A percentile compares a stretch with the other conserved stretches of the same genome.
phyloP scores from a whole-genome alignment of 2,797 vertebrate genomes.

The Arvicola amphibius region DNA sequence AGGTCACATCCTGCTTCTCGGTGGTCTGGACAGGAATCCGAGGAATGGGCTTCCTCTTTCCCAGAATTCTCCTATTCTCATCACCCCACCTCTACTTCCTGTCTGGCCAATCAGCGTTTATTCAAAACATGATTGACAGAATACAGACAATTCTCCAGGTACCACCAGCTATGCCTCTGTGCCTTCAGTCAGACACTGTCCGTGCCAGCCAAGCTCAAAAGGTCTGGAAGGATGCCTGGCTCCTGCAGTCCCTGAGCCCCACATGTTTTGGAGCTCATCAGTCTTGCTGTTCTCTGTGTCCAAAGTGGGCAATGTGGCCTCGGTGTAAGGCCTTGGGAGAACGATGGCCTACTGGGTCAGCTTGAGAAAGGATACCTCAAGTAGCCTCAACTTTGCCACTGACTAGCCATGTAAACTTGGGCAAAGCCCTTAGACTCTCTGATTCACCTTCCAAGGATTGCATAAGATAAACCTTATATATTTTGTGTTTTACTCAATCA shows the following conservation, averaged over 20 bases:
- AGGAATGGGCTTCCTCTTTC: no score
- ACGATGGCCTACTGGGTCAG: background rate
- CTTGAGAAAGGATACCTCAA: background rate
- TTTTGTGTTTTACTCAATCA: background rate
- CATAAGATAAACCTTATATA: rapidly evolving
- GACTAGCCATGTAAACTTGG: background rate
- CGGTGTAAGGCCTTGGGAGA: background rate
- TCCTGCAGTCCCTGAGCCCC: background rate
- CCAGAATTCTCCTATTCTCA: no score
- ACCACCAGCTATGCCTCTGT: conserved; percentile 7
- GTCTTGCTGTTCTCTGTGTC: background rate
- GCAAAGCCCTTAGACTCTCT: background rate
- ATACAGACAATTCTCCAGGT: no score
- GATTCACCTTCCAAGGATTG: background rate
- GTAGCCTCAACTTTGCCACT: background rate
- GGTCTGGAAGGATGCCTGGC: background rate
- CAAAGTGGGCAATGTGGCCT: background rate
- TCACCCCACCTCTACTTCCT: no score
- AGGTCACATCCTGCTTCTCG: no score
- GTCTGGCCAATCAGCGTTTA: no score
- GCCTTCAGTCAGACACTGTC: conserved; percentile 28
- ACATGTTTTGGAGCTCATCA: rapidly evolving
- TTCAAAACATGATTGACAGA: no score
- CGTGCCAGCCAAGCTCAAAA: background rate
- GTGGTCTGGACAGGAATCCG: no score